Percentiles rank a stretch among this genome's conserved stretches.
Evolutionary conservation across 2,113 vertebrate species (phyloP).

Genomic region (Arvicanthis niloticus): DNA sequence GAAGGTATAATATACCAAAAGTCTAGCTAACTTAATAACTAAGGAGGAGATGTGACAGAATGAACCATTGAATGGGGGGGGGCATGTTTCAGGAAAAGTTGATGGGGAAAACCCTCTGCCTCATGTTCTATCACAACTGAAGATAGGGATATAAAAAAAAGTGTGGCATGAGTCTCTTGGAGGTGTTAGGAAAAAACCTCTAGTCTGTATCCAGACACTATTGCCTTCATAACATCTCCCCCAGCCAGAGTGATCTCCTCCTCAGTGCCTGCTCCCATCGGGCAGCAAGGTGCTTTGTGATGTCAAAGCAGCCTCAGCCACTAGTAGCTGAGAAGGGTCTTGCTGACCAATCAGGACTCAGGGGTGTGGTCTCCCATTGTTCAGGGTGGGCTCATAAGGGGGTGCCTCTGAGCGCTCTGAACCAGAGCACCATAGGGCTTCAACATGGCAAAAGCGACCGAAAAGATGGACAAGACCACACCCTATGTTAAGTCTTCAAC

Average conservation of each 20-base stretch:
- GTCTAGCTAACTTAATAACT: background rate
- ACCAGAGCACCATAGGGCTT: background rate
- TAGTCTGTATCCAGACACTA: background rate
- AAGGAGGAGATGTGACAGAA: too few species aligned
- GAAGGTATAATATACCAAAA: too few species aligned
- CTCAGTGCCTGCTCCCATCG: too few species aligned
- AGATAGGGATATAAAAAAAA: background rate
- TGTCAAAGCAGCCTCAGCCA: background rate
- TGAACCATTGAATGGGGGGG: background rate
- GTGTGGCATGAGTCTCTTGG: background rate
- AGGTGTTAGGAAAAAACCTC: background rate
- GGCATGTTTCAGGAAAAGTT: too few species aligned
- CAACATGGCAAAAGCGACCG: background rate
- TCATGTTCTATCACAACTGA: background rate
- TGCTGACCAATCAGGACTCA: background rate
- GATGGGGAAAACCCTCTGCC: background rate
- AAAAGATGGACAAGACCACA: background rate
- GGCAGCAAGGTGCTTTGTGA: background rate
- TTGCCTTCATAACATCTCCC: background rate
- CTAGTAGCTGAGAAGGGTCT: background rate
- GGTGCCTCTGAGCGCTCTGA: background rate
- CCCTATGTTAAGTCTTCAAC: fast-evolving
- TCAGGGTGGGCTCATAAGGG: background rate
- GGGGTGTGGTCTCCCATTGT: background rate
- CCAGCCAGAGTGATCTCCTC: too few species aligned